These are phyloP conservation scores for Epizoanthus ramosus DNA, from an alignment of 92 coral and sea anemone genomes.

Conservation along the genomic window DNA sequence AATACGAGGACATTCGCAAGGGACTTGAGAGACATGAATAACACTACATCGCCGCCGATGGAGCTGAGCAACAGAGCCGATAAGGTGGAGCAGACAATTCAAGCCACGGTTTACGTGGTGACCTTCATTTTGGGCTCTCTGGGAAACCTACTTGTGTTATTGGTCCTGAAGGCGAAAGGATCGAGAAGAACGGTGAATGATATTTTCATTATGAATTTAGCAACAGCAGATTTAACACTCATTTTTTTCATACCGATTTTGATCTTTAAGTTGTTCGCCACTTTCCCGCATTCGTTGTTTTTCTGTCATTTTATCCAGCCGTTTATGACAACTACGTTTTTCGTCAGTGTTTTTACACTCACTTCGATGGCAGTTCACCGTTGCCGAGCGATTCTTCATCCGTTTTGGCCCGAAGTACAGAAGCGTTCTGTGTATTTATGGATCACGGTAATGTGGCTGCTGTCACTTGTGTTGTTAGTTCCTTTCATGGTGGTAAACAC, in stretches of 20 bases:
- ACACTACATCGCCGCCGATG: neutral
- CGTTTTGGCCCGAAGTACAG: conserved; percentile 76
- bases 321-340: conserved; percentile 82
- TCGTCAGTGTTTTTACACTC: conserved; percentile 83
- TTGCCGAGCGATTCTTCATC: conserved; percentile 82
- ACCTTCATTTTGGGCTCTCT: conserved; percentile 74
- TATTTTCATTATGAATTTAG: conserved; percentile 83
- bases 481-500: conserved; percentile 75
- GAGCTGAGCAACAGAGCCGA: neutral
- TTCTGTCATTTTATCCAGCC: conserved; percentile 76
- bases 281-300: conserved; percentile 62
- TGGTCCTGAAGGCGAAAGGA: conserved; percentile 67
- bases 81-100: conserved; percentile 19
- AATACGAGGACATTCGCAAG: neutral
- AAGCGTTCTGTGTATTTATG: conserved; percentile 64
- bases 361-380: conserved; percentile 91
- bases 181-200: conserved; percentile 76
- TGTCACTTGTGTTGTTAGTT: conserved; percentile 58
- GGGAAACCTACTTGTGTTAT: conserved; percentile 73
- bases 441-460: conserved; percentile 63
- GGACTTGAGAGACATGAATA: conserved; percentile 14
- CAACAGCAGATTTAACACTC: conserved; percentile 73
- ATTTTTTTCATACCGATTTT: conserved; percentile 80
- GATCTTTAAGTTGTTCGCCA: conserved; percentile 58
- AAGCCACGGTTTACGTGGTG: conserved; percentile 51